Percentiles rank a stretch among this genome's conserved stretches.
Conservation (phyloP, 2,888 invertebrate genomes). For the Loripinus fragilis region DNA sequence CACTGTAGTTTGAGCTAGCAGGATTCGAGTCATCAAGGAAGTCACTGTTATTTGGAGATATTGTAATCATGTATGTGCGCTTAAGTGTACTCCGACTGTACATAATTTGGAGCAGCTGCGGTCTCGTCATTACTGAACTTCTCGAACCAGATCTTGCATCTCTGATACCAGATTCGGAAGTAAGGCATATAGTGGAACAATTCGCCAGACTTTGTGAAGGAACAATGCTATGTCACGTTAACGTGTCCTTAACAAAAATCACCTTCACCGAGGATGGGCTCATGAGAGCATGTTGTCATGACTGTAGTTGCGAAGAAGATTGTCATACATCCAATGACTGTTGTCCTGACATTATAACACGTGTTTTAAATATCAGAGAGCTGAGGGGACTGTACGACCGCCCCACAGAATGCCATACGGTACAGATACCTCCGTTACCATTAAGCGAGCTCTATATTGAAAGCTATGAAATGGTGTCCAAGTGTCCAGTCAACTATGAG, state of each 20-base stretch:
- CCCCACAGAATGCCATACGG: background rate
- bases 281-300: background rate
- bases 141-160: background rate
- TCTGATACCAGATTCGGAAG: background rate
- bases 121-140: background rate
- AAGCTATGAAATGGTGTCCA: background rate
- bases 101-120: background rate
- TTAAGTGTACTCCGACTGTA: background rate
- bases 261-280: background rate
- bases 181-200: background rate
- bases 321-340: background rate
- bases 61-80: too few species aligned
- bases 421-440: background rate
- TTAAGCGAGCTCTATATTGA: background rate
- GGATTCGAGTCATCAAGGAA: too few species aligned
- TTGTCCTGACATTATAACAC: background rate
- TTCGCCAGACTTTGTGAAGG: slow-evolving; percentile 4
- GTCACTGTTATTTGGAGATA: too few species aligned
- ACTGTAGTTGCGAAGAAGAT: background rate
- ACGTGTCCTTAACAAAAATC: background rate
- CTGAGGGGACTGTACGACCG: background rate
- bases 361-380: background rate
- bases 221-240: background rate
- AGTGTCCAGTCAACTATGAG: background rate
- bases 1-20: too few species aligned